These are phyloP conservation scores for Drosophila kepulauana DNA, from an alignment of 1,140 invertebrate species.

Conservation along the genomic window DNA sequence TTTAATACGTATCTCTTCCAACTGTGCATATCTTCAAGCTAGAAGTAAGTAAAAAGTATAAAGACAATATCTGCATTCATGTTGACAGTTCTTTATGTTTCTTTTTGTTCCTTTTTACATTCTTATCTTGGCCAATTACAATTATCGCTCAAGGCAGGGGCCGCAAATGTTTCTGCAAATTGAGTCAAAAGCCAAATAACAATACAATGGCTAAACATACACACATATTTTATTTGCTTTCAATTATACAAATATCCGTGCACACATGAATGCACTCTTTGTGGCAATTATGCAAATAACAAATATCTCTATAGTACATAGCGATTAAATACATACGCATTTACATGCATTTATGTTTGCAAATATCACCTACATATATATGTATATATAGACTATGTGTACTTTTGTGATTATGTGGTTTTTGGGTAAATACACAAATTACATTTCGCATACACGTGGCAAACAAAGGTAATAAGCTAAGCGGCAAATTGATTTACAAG, in stretches of 20 bases:
- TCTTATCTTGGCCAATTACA: constrained; percentile 6
- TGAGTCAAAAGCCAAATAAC: constrained; percentile 17
- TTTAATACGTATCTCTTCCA: not conserved
- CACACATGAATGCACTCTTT: constrained; percentile 12
- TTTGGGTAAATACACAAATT: constrained; percentile 26
- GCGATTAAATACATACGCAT: not conserved
- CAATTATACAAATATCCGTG: constrained; percentile 34
- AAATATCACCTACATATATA: constrained; percentile 2
- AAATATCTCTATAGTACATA: not conserved
- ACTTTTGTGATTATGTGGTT: constrained; percentile 9
- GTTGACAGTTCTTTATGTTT: constrained; percentile 3
- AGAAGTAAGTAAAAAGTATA: constrained; percentile 28
- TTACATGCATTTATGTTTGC: not conserved
- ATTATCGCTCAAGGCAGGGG: not conserved
- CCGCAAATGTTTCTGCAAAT: constrained; percentile 32
- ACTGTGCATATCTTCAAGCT: not conserved
- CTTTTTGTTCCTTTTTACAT: not conserved
- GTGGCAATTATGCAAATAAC: constrained; percentile 45
- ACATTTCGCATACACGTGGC: constrained; percentile 4
- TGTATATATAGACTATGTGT: not conserved
- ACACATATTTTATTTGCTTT: constrained; percentile 31
- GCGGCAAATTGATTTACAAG: constrained; percentile 40
- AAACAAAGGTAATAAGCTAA: constrained; percentile 15
- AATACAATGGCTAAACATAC: not conserved
- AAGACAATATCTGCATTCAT: not conserved